Conservation (phyloP, 2,888 invertebrate species). For the Platerodrilus igneus region DNA sequence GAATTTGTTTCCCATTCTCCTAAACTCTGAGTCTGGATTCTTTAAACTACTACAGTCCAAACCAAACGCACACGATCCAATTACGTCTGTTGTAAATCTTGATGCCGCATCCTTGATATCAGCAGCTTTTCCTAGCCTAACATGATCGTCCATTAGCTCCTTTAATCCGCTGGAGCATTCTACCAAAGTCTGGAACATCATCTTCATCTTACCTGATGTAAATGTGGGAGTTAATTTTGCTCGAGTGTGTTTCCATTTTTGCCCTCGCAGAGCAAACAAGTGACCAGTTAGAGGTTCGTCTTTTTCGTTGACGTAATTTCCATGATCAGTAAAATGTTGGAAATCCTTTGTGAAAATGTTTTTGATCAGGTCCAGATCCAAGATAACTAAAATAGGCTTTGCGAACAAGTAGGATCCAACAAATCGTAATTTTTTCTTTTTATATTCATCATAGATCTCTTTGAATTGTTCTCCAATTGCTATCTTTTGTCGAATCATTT, state of each 20-base stretch:
- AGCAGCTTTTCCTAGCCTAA: constrained; percentile 35
- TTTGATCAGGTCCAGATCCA: constrained; percentile 25
- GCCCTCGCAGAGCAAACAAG: constrained; percentile 52
- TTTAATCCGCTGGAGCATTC: constrained; percentile 52
- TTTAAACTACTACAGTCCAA: constrained; percentile 55
- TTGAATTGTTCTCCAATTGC: too few relatives aligned
- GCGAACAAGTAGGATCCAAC: too few relatives aligned
- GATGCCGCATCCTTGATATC: constrained; percentile 50
- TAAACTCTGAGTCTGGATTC: constrained; percentile 50
- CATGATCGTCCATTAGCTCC: constrained; percentile 43
- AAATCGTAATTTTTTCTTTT: too few relatives aligned
- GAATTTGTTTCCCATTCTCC: constrained; percentile 24
- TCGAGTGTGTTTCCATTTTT: constrained; percentile 57
- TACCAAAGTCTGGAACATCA: constrained; percentile 58
- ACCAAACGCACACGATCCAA: constrained; percentile 57
- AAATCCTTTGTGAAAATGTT: constrained; percentile 56
- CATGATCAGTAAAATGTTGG: constrained; percentile 56
- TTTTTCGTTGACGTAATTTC: constrained; percentile 37
- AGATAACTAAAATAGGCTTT: too few relatives aligned
- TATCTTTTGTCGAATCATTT: too few relatives aligned
- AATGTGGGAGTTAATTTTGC: constrained; percentile 56
- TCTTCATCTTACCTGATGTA: constrained; percentile 53
- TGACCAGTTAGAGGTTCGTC: constrained; percentile 54
- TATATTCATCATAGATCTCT: too few relatives aligned
- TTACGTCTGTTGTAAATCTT: constrained; percentile 56